phyloP scores from a whole-genome alignment of 2,797 vertebrate species.

The Gallinago stenura region DNA sequence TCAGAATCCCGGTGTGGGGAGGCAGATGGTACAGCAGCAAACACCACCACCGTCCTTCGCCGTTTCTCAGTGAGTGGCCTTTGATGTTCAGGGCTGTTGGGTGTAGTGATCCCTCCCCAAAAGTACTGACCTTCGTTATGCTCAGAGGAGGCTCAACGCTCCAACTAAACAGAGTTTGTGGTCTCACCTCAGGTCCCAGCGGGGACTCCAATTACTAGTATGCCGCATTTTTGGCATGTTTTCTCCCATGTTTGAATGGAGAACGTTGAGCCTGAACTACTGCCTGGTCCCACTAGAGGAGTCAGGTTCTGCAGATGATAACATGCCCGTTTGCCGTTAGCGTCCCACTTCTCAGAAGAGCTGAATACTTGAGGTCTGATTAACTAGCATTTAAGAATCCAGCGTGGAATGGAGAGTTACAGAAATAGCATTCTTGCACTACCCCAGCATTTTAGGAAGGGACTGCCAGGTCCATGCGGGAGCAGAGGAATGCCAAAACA shows the following conservation, averaged over 20 bases:
- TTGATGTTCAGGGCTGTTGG: neutral
- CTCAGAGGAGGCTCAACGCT: neutral
- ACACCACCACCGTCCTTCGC: neutral
- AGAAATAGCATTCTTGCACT: conserved; percentile 53
- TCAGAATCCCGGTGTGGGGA: neutral
- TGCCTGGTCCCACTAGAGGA: conserved; percentile 23
- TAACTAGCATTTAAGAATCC: conserved; percentile 56
- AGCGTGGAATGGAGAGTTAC: conserved; percentile 17
- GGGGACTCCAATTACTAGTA: neutral
- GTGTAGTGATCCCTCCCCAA: neutral
- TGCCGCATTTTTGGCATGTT: conserved; percentile 37
- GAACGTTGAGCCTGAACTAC: conserved; percentile 17
- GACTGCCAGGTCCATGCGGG: conserved; percentile 23
- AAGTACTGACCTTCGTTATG: neutral
- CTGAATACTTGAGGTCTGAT: conserved; percentile 68
- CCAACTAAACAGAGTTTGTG: conserved; percentile 21
- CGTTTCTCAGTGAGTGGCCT: neutral
- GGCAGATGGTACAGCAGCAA: neutral
- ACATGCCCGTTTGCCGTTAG: neutral
- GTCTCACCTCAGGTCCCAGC: conserved; percentile 43
- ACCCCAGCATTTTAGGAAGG: conserved; percentile 30
- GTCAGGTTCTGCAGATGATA: neutral
- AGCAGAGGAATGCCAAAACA: conserved; percentile 60
- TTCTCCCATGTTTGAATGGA: neutral
- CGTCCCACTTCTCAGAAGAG: conserved; percentile 30